Evolutionary conservation across 2,797 vertebrate species (phyloP), one percentile per base, ranked within the genome.

Genomic region (Enteromius paludinosus): DNA sequence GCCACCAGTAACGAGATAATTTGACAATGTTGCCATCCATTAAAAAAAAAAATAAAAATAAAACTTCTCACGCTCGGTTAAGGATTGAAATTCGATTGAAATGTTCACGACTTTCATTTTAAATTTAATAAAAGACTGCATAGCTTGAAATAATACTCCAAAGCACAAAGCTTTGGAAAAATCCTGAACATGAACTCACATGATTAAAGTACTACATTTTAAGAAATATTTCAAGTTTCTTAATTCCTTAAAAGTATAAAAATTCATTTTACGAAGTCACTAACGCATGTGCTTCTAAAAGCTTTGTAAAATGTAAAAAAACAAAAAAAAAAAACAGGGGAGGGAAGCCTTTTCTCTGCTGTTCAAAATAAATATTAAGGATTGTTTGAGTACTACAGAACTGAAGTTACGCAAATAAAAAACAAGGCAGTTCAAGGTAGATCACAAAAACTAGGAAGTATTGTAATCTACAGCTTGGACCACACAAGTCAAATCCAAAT

Each of bases 1-100:
- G 33, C 66, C 62, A 75, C 49, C 62, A 76, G 81, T 62, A 82
- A 49, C 17, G 11, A 81, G 41, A 75, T 62, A 82, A 68, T 79
- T 2, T 47, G 30, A 74, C 49, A 81, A 81, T 62, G 12, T 7
- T 30, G 52, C 23, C 25, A 38, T 38, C 20, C 15, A 35, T 68
- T 9, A 5, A 17, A 23, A 69, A 14, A 14, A 68, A 15, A 14
- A 38, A 41, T 17, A 33, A 2, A 20, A 64, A 33, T 0, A 12
- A 4, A 2, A 15, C 41, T 30, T 41, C 17, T n/a, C 43, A 14
- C 10, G 6, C 14, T 33, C 6, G 14, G 18, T 72, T n/a, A 4
- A n/a, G 11, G n/a, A 28, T 71, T 49, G 43, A 4, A 3, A 11
- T 41, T 41, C 38, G 9, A 41, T 41, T 41, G 12, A 43, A 7